Percentiles rank a stretch among this genome's conserved stretches.
phyloP scores from a whole-genome alignment of 2,797 vertebrate genomes.

The Sphenopsis melanotis region DNA sequence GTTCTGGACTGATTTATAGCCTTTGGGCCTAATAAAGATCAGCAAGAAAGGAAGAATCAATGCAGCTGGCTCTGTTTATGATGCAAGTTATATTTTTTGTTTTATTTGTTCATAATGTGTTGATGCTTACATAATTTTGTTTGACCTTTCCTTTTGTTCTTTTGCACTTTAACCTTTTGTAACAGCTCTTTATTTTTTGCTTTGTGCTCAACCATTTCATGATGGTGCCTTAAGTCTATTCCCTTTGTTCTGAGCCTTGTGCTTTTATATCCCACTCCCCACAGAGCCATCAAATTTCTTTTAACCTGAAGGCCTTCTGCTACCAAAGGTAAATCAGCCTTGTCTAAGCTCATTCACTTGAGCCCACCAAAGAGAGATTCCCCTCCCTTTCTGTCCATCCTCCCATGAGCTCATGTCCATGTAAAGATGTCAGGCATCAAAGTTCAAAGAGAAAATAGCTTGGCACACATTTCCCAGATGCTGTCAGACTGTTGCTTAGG shows the following conservation, averaged over 20 bases:
- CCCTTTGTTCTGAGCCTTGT: constrained; percentile 10
- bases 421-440: constrained; percentile 40
- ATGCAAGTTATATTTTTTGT: background rate
- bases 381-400: constrained; percentile 35
- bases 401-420: constrained; percentile 49
- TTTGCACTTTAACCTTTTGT: background rate
- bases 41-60: background rate
- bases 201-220: background rate
- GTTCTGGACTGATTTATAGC: background rate
- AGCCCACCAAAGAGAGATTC: constrained; percentile 16
- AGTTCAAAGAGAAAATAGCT: constrained; percentile 58
- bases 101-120: background rate
- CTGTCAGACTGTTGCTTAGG: constrained; percentile 36
- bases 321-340: constrained; percentile 44
- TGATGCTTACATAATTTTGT: constrained; percentile 5
- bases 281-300: constrained; percentile 42
- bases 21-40: background rate
- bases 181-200: background rate
- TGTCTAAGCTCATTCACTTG: constrained; percentile 49
- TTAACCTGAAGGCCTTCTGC: constrained; percentile 41
- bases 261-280: background rate
- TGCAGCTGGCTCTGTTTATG: background rate
- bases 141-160: background rate
- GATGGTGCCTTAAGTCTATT: background rate
- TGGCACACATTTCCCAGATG: constrained; percentile 28